Base-by-base conservation (phyloP, 2,113 vertebrate genomes). In the Myotis brandtii region DNA sequence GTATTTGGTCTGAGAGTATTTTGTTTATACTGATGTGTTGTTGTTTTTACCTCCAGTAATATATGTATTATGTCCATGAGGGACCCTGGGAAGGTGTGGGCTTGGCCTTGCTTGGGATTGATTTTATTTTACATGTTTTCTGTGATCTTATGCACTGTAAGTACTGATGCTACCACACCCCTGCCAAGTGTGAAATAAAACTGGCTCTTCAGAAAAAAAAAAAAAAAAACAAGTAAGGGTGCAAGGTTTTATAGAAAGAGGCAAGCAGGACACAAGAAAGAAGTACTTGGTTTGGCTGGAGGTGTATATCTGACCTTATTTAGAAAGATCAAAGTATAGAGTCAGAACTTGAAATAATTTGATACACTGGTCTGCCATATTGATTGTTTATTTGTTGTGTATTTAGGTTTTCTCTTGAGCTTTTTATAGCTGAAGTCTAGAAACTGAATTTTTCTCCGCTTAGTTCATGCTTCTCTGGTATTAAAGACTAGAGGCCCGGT, bases 141-240 rank as follows among this genome's bases (percentile, higher is more conserved):
- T 95, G 4, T 90, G 81, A 77, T 48, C 21, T 54, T 30, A 0
- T 64, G 37, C 59, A 37, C 3, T 95, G 69, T 85, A 95, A 81
- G 75, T 40, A 84, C 23, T 30, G 34, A 72, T 66, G 59, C 79
- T 62, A 0, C 48, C 48, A 23, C 23, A 77, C 4, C 54, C 50
- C 4, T 66, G 81, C 20, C 48, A 52, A 50, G 6, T 80, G 37
- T 95, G 62, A 95, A 98, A 95, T 98, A 97, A 97, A 98, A 70
- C 40, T 16, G 18, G 56, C 50, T 86, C 32, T 93, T 88, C 76
- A 46, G 16, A 46, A 46, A 50, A 17, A 50, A 50, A 50, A 50
- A 50, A 50, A 54, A 20, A 54, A 56, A 56, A 21, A 56, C 8
- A 50, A 20, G 54, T 9, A 56, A 48, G 40, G 30, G 30, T 12